Percentiles rank a stretch among this genome's conserved stretches.
These are phyloP conservation scores for Uria aalge DNA, from an alignment of 2,113 vertebrate species.

Conservation along the genomic window DNA sequence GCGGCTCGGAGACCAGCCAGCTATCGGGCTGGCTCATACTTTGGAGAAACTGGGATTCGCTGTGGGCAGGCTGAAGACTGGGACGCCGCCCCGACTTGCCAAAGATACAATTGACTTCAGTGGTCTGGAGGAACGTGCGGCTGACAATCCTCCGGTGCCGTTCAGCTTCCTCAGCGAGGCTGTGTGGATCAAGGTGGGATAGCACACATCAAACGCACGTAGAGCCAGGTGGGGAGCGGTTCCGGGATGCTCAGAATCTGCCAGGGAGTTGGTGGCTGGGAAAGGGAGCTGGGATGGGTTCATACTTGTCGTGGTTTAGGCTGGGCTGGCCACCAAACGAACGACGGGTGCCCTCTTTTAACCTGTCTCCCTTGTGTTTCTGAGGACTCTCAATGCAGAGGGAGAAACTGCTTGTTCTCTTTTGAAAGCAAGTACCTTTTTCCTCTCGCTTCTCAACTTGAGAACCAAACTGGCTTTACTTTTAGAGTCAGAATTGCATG, in stretches of 20 bases:
- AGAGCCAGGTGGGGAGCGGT: rapidly evolving
- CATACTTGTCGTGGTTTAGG: background rate
- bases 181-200: conserved; percentile 79
- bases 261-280: background rate
- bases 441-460: background rate
- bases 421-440: background rate
- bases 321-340: background rate
- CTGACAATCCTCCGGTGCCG: conserved; percentile 82
- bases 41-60: conserved; percentile 85
- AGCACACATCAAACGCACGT: rapidly evolving
- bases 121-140: conserved; percentile 62
- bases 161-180: conserved; percentile 91
- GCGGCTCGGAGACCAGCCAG: conserved; percentile 88
- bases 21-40: conserved; percentile 83
- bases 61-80: conserved; percentile 88
- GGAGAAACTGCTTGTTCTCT: background rate
- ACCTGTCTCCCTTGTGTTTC: background rate
- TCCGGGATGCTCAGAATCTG: background rate
- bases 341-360: background rate
- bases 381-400: background rate
- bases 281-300: background rate
- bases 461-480: background rate
- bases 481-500: background rate
- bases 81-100: conserved; percentile 88
- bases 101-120: conserved; percentile 85